Percentiles rank a stretch among this genome's conserved stretches.
Conservation (phyloP, 2,797 vertebrate genomes). For the Acridotheres tristis region DNA sequence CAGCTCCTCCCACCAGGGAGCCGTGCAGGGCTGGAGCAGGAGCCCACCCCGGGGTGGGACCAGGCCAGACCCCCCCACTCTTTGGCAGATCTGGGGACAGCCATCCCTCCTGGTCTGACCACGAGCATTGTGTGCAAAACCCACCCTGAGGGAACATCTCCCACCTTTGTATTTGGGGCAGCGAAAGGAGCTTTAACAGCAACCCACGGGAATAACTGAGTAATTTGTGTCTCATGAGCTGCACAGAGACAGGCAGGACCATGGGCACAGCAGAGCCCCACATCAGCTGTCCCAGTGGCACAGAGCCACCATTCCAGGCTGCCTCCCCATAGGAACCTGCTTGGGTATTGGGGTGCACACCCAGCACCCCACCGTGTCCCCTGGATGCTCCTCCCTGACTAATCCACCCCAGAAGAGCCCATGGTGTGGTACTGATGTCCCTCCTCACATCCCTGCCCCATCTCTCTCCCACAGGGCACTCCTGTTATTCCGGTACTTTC, state of each 20-base stretch:
- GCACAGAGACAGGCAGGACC: background rate
- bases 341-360: background rate
- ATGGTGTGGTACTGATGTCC: fast-evolving
- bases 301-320: background rate
- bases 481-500: background rate
- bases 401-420: background rate
- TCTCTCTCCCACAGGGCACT: background rate
- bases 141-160: background rate
- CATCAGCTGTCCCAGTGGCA: fast-evolving
- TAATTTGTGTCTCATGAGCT: background rate
- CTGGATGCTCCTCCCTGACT: background rate
- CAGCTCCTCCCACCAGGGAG: background rate
- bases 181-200: background rate
- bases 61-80: background rate
- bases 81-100: fast-evolving
- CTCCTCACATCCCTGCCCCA: background rate
- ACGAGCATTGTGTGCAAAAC: background rate
- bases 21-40: background rate
- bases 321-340: background rate
- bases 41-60: fast-evolving
- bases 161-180: background rate
- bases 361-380: fast-evolving
- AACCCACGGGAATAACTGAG: background rate
- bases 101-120: fast-evolving
- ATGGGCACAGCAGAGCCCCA: background rate